Percentiles rank a stretch among this genome's conserved stretches.
These are phyloP conservation scores for Xylota sylvarum DNA, from an alignment of 2,888 invertebrate genomes.

Conservation along the genomic window DNA sequence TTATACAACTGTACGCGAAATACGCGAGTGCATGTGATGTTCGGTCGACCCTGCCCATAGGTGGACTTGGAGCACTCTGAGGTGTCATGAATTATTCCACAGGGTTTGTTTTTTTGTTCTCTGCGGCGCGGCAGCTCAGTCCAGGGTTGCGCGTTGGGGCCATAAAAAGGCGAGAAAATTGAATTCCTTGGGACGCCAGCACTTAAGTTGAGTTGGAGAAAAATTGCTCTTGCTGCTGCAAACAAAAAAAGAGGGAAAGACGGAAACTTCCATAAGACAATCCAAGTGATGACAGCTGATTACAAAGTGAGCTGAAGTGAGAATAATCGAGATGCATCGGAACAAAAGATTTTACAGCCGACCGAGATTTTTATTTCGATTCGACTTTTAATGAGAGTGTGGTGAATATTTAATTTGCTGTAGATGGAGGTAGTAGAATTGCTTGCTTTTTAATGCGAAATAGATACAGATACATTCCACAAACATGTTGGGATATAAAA, in stretches of 20 bases:
- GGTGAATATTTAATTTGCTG: constrained; percentile 60
- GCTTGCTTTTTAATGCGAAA: not conserved
- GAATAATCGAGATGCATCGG: constrained; percentile 68
- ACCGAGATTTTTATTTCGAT: constrained; percentile 56
- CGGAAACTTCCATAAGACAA: constrained; percentile 53
- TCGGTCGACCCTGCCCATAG: constrained; percentile 72
- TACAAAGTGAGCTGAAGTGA: constrained; percentile 70
- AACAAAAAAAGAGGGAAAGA: constrained; percentile 7
- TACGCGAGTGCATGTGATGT: constrained; percentile 37
- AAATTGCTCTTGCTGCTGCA: constrained; percentile 39
- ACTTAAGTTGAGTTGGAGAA: constrained; percentile 59
- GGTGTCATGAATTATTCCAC: constrained; percentile 76
- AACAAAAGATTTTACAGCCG: constrained; percentile 67
- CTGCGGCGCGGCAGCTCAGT: constrained; percentile 1
- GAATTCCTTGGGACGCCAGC: constrained; percentile 74
- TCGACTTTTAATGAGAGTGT: constrained; percentile 67
- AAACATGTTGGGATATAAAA: not conserved
- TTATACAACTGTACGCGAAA: constrained; percentile 59
- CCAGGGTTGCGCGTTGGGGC: constrained; percentile 71
- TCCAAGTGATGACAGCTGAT: constrained; percentile 72
- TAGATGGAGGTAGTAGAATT: not conserved
- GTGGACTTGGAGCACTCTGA: constrained; percentile 54
- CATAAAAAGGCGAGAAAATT: constrained; percentile 76
- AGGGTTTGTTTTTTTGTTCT: constrained; percentile 30
- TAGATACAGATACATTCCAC: not conserved